A percentile compares a stretch with the other conserved stretches of the same genome.
Conservation (phyloP, 1,140 invertebrate genomes). For the Aphis gossypii region DNA sequence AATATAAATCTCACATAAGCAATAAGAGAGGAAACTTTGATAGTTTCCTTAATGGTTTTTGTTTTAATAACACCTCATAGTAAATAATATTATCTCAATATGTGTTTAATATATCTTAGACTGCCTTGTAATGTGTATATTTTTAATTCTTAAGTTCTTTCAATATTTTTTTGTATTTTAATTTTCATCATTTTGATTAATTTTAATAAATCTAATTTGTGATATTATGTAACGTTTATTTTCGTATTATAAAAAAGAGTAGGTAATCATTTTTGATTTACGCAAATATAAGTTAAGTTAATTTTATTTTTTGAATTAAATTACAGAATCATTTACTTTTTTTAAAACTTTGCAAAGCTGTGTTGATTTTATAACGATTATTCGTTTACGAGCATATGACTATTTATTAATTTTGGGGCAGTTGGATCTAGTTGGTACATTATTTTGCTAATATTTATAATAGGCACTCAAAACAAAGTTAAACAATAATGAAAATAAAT, state of each 20-base stretch:
- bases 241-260: background rate
- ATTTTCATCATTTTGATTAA: background rate
- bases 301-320: background rate
- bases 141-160: background rate
- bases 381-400: too few species aligned
- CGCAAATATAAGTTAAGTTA: background rate
- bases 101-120: background rate
- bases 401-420: too few species aligned
- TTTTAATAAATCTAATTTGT: background rate
- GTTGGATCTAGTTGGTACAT: too few species aligned
- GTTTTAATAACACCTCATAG: background rate
- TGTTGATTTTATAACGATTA: background rate
- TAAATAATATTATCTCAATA: background rate
- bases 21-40: background rate
- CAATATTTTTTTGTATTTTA: background rate
- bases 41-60: conserved; percentile 3
- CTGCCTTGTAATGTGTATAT: background rate
- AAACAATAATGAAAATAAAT: background rate
- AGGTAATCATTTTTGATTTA: background rate
- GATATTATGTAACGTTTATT: background rate
- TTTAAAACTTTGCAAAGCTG: background rate
- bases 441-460: background rate
- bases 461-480: background rate
- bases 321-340: background rate
- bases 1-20: conserved; percentile 29